Percentiles rank a stretch among this genome's conserved stretches.
These are phyloP conservation scores for Amphiduros pacificus DNA, from an alignment of 2,888 invertebrate species.

Conservation along the genomic window DNA sequence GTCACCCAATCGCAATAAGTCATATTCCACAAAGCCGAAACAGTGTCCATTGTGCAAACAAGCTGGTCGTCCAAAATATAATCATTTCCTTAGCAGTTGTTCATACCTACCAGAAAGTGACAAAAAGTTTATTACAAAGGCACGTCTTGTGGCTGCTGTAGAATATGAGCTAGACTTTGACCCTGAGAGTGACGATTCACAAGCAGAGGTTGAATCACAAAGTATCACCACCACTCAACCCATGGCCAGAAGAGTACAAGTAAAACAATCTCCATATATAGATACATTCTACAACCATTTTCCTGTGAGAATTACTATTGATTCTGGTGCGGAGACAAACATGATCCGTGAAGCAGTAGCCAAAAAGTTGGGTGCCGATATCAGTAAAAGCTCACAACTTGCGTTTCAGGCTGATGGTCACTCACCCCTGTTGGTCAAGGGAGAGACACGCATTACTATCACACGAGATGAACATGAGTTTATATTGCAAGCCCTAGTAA, in stretches of 20 bases:
- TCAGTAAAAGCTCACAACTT: conserved; percentile 22
- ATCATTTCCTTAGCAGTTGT: conserved; percentile 30
- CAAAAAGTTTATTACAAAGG: conserved; percentile 21
- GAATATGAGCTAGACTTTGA: conserved; percentile 13
- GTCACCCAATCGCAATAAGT: no score
- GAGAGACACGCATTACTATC: not conserved
- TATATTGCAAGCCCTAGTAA: conserved; percentile 12
- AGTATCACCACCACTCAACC: not conserved
- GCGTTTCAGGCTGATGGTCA: conserved; percentile 30
- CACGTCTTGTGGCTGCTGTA: conserved; percentile 8
- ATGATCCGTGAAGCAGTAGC: conserved; percentile 28
- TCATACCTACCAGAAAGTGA: conserved; percentile 29
- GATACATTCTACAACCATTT: conserved; percentile 26
- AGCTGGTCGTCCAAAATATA: conserved; percentile 4
- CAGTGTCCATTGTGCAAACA: conserved; percentile 32
- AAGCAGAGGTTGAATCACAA: not conserved
- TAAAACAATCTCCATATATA: conserved; percentile 23
- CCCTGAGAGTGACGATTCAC: not conserved
- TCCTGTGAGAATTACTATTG: conserved; percentile 24
- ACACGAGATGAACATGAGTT: not conserved
- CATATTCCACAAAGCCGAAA: no score
- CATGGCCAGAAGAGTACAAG: conserved; percentile 17
- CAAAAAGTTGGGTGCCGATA: conserved; percentile 17
- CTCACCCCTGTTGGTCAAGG: not conserved
- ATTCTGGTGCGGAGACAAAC: conserved; percentile 26